phyloP scores from a whole-genome alignment of 2,113 vertebrate species.

The Heterochromis multidens region DNA sequence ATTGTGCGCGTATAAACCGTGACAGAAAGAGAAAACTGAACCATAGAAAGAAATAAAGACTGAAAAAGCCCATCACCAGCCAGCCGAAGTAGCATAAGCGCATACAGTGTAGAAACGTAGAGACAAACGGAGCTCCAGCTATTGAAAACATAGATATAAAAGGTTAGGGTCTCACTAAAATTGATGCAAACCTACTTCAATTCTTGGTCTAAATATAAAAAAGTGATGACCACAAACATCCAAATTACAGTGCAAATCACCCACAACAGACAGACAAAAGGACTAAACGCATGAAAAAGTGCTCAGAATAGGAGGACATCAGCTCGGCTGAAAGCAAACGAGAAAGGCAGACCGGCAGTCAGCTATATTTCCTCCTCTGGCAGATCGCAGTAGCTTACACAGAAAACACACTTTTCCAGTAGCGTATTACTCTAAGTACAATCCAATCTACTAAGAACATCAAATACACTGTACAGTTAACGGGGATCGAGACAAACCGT shows the following conservation, averaged over 20 bases:
- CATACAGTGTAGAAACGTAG: neutral
- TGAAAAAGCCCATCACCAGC: neutral
- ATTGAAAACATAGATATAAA: constrained; percentile 40
- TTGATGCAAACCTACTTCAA: neutral
- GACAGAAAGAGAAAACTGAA: neutral
- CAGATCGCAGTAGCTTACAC: neutral
- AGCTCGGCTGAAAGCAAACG: neutral
- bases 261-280: constrained; percentile 9
- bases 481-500: neutral
- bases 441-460: neutral
- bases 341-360: neutral
- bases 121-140: neutral
- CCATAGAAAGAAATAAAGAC: neutral
- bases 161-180: neutral
- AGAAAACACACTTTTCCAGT: neutral
- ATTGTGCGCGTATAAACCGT: neutral
- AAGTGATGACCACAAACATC: constrained; percentile 17
- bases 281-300: constrained; percentile 33
- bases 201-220: constrained; percentile 23
- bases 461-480: constrained; percentile 15
- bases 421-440: neutral
- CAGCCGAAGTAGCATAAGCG: neutral
- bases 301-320: constrained; percentile 21
- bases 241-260: constrained; percentile 25
- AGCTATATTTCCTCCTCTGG: neutral